A percentile compares a stretch with the other conserved stretches of the same genome.
Evolutionary conservation across 2,113 vertebrate genomes (phyloP).

Genomic region (Eulacestoma nigropectus): DNA sequence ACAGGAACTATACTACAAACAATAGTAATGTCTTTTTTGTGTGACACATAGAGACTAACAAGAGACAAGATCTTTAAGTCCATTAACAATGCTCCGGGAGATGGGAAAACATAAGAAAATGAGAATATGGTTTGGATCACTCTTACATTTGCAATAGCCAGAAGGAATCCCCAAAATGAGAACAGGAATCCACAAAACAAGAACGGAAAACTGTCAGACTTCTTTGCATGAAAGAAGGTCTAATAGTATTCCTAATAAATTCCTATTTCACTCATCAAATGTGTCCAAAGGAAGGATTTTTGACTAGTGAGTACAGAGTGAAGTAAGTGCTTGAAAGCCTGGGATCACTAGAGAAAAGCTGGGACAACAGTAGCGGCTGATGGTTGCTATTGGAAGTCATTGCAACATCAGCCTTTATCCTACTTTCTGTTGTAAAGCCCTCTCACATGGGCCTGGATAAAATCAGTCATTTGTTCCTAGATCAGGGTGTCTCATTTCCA

Average conservation of each 20-base stretch:
- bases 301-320: neutral
- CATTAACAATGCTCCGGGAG: neutral
- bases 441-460: neutral
- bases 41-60: neutral
- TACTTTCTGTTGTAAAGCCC: neutral
- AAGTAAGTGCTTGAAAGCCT: neutral
- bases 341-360: neutral
- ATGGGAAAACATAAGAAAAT: neutral
- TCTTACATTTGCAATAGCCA: neutral
- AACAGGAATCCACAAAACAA: neutral
- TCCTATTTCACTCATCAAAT: neutral
- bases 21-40: neutral
- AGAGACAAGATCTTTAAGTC: neutral
- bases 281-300: neutral
- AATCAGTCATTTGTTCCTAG: neutral
- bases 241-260: neutral
- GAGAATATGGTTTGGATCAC: neutral
- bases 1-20: neutral
- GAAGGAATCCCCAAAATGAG: neutral
- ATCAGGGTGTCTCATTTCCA: neutral
- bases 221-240: neutral
- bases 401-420: neutral
- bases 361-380: neutral
- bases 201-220: neutral
- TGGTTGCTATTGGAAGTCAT: neutral